phyloP scores from a whole-genome alignment of 1,140 invertebrate genomes.

The Rhyacophila brunnea region DNA sequence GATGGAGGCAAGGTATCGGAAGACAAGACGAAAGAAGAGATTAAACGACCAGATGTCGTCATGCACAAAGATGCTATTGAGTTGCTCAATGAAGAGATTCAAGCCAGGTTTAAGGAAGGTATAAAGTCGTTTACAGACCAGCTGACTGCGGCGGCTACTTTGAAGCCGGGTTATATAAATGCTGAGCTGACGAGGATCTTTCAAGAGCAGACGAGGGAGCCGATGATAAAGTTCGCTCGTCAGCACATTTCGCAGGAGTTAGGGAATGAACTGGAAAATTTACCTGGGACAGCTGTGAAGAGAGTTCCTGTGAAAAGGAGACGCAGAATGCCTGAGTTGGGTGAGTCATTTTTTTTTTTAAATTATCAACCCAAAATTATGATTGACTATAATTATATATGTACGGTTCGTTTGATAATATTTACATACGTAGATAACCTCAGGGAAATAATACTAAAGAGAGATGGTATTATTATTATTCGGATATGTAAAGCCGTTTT shows the following conservation, averaged over 20 bases:
- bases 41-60: neutral
- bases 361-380: too few species aligned
- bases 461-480: too few species aligned
- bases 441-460: too few species aligned
- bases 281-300: slow-evolving; percentile 47
- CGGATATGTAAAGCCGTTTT: too few species aligned
- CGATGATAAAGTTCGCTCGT: slow-evolving; percentile 38
- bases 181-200: slow-evolving; percentile 33
- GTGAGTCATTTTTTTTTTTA: too few species aligned
- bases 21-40: slow-evolving; percentile 37
- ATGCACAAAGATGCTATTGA: slow-evolving; percentile 31
- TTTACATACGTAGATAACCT: too few species aligned
- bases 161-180: slow-evolving; percentile 31
- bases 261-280: slow-evolving; percentile 53
- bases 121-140: slow-evolving; percentile 33
- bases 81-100: slow-evolving; percentile 33
- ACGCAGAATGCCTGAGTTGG: slow-evolving; percentile 48
- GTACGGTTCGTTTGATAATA: too few species aligned
- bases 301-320: slow-evolving; percentile 48
- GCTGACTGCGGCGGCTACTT: slow-evolving; percentile 25
- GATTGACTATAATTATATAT: too few species aligned
- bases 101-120: slow-evolving; percentile 33
- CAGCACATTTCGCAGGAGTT: slow-evolving; percentile 46
- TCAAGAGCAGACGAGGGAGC: slow-evolving; percentile 37
- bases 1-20: slow-evolving; percentile 35